Conservation (phyloP, 2,113 vertebrate genomes). For the Acrocephalus arundinaceus region DNA sequence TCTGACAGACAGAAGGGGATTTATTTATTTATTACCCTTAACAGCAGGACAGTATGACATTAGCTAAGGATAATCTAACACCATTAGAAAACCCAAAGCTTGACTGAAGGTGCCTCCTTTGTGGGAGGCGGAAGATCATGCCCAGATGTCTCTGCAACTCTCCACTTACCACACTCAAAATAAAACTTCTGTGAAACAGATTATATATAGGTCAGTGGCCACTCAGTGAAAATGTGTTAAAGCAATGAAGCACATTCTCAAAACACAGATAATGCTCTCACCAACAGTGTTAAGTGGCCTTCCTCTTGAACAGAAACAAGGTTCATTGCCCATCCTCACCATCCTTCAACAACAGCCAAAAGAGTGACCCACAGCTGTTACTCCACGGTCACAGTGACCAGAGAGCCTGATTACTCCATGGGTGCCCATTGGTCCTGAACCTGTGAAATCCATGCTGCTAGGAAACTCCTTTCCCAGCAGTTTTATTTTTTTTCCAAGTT, state of each 20-base stretch:
- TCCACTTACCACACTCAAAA: background rate
- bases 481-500: background rate
- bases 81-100: background rate
- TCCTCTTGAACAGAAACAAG: background rate
- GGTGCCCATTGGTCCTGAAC: fast-evolving
- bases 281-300: background rate
- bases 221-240: background rate
- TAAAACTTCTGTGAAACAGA: background rate
- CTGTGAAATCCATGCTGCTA: background rate
- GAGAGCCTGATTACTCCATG: background rate
- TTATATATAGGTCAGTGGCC: background rate
- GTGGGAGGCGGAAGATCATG: background rate
- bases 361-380: background rate
- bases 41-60: background rate
- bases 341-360: background rate
- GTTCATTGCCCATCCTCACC: background rate
- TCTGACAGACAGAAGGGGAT: background rate
- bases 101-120: background rate
- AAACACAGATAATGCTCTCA: background rate
- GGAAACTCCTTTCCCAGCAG: background rate
- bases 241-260: background rate
- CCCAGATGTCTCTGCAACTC: background rate
- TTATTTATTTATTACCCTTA: slow-evolving; percentile 1
- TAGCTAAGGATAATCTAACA: background rate
- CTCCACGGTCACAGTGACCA: background rate